A percentile compares a stretch with the other conserved stretches of the same genome.
Conservation (phyloP, 1,140 invertebrate species). For the Medauroidea extradentata region DNA sequence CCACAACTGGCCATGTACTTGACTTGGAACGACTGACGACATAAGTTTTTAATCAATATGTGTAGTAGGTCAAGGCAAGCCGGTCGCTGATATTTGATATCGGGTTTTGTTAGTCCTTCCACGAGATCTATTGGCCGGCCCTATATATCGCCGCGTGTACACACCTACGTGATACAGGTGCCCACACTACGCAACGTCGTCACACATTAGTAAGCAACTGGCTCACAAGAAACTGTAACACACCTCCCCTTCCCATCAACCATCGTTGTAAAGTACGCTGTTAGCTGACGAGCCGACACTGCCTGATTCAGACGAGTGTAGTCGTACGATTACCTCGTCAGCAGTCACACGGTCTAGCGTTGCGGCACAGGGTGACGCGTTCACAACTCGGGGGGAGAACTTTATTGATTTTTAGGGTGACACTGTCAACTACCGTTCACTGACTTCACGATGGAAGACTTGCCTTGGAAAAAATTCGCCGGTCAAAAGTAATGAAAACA, state of each 20-base stretch:
- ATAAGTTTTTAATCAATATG: neutral
- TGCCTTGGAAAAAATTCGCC: slow-evolving; percentile 41
- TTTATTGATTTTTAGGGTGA: slow-evolving; percentile 65
- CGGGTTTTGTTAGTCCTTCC: slow-evolving; percentile 2
- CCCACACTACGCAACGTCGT: too few species aligned
- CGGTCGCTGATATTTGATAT: neutral
- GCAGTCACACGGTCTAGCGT: slow-evolving; percentile 24
- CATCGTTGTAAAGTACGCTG: slow-evolving; percentile 3
- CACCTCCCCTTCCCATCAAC: too few species aligned
- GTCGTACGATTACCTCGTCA: slow-evolving; percentile 26
- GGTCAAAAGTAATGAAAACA: slow-evolving; percentile 14
- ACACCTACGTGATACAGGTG: slow-evolving; percentile 1
- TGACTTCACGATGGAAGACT: slow-evolving; percentile 46
- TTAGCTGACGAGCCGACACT: slow-evolving; percentile 18
- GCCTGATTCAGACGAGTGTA: slow-evolving; percentile 24
- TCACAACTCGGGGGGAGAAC: slow-evolving; percentile 47
- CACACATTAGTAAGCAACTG: slow-evolving; percentile 4
- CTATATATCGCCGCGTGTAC: slow-evolving; percentile 9
- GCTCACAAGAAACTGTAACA: neutral
- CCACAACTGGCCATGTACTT: too few species aligned
- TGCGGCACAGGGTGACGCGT: slow-evolving; percentile 36
- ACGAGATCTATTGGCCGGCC: slow-evolving; percentile 1
- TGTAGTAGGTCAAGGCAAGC: neutral
- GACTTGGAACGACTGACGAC: slow-evolving; percentile 2
- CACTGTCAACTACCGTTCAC: slow-evolving; percentile 53